Evolutionary conservation across 2,113 vertebrate genomes (phyloP).

Genomic region (Ceyx melanurus): DNA sequence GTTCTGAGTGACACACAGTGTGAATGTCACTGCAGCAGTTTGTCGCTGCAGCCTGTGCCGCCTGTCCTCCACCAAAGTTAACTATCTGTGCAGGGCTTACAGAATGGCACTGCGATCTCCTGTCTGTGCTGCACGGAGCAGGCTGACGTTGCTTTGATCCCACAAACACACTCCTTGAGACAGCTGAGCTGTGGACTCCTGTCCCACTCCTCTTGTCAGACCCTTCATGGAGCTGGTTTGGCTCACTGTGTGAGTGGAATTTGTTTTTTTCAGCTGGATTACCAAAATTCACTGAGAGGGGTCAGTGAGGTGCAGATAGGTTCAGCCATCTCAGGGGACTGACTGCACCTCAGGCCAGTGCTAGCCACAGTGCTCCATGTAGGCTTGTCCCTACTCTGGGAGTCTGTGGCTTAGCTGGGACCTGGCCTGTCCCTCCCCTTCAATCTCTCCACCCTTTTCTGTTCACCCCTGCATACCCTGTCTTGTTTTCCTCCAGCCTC

Average conservation of each 20-base stretch:
- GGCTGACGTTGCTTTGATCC: neutral
- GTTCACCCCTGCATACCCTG: neutral
- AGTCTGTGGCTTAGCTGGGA: neutral
- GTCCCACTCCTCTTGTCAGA: neutral
- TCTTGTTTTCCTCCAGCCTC: conserved; percentile 8
- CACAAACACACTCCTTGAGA: accelerated
- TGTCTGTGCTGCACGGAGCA: neutral
- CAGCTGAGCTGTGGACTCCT: neutral
- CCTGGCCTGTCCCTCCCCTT: neutral
- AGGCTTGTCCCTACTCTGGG: neutral
- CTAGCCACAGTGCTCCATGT: neutral
- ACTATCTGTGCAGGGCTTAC: neutral
- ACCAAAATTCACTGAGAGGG: neutral
- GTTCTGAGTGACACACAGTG: neutral
- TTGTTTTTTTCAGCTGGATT: neutral
- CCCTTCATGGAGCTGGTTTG: neutral
- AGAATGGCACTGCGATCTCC: accelerated
- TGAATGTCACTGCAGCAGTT: conserved; percentile 48
- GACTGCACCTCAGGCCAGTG: neutral
- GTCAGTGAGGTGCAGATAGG: neutral
- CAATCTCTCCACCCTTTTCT: neutral
- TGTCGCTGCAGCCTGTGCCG: neutral
- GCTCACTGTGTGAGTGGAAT: neutral
- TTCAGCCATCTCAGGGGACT: neutral
- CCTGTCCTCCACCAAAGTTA: conserved; percentile 25